Conservation (phyloP, 2,888 invertebrate genomes). For the Chaitophorus viminalis region DNA sequence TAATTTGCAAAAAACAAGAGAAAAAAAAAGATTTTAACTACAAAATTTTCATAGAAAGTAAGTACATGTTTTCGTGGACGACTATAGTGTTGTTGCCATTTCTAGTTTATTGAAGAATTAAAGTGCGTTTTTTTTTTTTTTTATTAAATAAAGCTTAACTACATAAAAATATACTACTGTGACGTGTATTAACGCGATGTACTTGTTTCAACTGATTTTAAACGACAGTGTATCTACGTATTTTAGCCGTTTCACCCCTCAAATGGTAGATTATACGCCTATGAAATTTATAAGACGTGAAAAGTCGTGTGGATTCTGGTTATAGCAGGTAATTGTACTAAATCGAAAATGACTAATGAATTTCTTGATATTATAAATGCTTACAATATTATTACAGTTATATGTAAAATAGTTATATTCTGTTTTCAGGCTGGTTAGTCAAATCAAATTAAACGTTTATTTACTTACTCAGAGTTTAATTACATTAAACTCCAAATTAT, state of each 20-base stretch:
- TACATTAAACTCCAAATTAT: background rate
- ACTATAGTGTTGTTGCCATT: background rate
- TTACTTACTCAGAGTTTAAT: conserved; percentile 10
- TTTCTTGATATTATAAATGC: too few species aligned
- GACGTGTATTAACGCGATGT: background rate
- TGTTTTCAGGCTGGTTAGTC: background rate
- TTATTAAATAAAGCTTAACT: background rate
- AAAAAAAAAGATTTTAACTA: background rate
- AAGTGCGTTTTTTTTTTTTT: background rate
- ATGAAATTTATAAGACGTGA: background rate
- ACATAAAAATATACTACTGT: background rate
- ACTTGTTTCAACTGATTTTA: background rate
- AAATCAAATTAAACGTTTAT: background rate
- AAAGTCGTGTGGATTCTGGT: background rate
- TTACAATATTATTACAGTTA: background rate
- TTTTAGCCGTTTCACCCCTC: background rate
- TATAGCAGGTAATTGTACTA: background rate
- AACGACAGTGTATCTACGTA: background rate
- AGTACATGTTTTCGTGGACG: background rate
- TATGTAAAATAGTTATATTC: background rate
- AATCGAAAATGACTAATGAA: background rate
- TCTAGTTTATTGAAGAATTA: background rate
- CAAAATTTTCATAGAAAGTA: background rate
- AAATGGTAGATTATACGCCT: background rate
- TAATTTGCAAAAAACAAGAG: background rate